phyloP scores from a whole-genome alignment of 2,888 invertebrate genomes.

The Gortyna flavago region DNA sequence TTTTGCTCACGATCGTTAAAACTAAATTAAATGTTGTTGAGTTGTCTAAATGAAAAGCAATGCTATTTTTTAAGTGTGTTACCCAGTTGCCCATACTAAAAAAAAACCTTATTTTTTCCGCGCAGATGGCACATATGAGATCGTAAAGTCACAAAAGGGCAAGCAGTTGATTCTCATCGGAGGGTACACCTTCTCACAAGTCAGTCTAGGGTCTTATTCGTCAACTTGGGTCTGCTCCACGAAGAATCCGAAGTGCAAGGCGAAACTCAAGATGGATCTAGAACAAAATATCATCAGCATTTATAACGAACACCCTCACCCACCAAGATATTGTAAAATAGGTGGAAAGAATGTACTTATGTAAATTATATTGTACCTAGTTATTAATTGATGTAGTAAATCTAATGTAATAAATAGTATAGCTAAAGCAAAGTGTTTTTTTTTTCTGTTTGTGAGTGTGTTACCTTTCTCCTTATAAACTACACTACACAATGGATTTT shows the following conservation, averaged over 20 bases:
- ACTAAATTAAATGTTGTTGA: too few species aligned
- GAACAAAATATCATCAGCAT: constrained; percentile 25
- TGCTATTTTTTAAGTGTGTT: not conserved
- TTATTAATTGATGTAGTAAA: not conserved
- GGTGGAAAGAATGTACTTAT: constrained; percentile 6
- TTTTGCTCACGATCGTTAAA: not conserved
- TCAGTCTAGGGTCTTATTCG: constrained; percentile 54
- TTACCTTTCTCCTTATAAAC: not conserved
- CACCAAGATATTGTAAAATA: constrained; percentile 25
- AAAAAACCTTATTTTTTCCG: not conserved
- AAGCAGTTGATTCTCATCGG: constrained; percentile 67
- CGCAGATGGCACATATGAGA: constrained; percentile 34
- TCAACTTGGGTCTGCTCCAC: constrained; percentile 63
- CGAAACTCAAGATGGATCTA: constrained; percentile 47
- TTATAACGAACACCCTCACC: constrained; percentile 49
- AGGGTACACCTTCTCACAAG: constrained; percentile 68
- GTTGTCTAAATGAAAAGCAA: not conserved
- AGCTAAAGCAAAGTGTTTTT: not conserved
- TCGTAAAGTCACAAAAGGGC: constrained; percentile 52
- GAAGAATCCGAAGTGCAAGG: constrained; percentile 60
- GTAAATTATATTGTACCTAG: not conserved
- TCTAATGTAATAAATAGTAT: constrained; percentile 1
- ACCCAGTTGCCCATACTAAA: not conserved
- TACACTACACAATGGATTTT: not conserved
- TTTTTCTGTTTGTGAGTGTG: not conserved